A percentile compares a stretch with the other conserved stretches of the same genome.
Evolutionary conservation across 2,888 invertebrate species (phyloP).

Genomic region (Campopleginae sp.): DNA sequence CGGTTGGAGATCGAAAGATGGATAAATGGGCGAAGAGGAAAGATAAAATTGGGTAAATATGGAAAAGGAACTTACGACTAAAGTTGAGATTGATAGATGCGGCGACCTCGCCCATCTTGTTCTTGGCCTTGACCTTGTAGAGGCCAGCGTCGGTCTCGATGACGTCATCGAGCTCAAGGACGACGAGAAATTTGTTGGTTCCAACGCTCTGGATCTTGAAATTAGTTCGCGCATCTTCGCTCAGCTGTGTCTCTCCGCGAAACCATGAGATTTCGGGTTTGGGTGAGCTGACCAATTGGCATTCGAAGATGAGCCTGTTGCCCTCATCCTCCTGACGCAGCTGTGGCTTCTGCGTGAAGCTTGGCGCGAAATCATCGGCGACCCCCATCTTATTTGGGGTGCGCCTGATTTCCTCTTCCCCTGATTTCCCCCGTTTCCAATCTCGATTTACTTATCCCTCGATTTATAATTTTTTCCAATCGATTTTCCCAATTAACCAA

Average conservation of each 20-base stretch:
- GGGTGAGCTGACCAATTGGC: slow-evolving; percentile 94
- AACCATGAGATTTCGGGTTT: slow-evolving; percentile 97
- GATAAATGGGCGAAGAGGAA: not conserved
- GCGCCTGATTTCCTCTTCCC: slow-evolving; percentile 64
- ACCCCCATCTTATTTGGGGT: slow-evolving; percentile 88
- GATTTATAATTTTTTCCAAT: slow-evolving; percentile 23
- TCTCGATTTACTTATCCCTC: not conserved
- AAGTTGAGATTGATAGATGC: slow-evolving; percentile 99
- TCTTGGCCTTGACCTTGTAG: slow-evolving; percentile 98
- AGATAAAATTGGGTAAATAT: too few species aligned
- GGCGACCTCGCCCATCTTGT: slow-evolving; percentile 98
- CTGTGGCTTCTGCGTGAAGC: slow-evolving; percentile 99
- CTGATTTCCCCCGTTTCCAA: slow-evolving; percentile 54
- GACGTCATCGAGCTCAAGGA: slow-evolving; percentile 97
- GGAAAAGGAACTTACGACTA: slow-evolving; percentile 92
- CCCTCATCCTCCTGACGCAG: slow-evolving; percentile 98
- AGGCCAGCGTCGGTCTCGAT: slow-evolving; percentile 98
- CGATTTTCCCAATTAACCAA: slow-evolving; percentile 10
- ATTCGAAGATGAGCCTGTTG: slow-evolving; percentile 97
- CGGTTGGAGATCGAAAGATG: not conserved
- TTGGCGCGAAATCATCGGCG: slow-evolving; percentile 98
- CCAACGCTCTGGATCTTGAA: slow-evolving; percentile 95
- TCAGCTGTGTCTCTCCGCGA: slow-evolving; percentile 93
- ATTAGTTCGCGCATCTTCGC: slow-evolving; percentile 93
- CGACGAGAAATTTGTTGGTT: slow-evolving; percentile 94